Evolutionary conservation across 2,888 invertebrate genomes (phyloP), one percentile per base, ranked within the genome.

Genomic region (Synanthedon vespiformis): DNA sequence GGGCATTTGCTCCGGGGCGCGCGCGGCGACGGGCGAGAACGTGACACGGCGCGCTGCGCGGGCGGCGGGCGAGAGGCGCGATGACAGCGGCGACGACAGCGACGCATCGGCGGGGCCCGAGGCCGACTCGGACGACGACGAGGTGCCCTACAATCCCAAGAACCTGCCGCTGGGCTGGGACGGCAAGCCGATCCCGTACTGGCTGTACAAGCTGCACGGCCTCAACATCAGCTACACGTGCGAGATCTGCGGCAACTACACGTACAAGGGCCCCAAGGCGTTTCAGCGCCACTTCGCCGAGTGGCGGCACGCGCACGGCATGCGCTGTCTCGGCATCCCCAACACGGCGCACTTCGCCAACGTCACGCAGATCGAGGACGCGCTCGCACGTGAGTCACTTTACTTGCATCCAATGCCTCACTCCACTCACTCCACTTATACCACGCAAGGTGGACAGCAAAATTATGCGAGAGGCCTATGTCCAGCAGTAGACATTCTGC

Each of bases 271-370:
- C 0, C 99, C 99, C 0, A 99, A 99, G 80, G 99, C 99, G 16
- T 99, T 99, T 82, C 99, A 99, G 78, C 90, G 98, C 50, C 99
- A 99, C 83, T 99, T 99, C 88, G 98, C 99, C 0, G 95, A 94
- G 74, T 95, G 95, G 94, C 85, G 94, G 22, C 94, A 94, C 68
- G 94, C 94, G 11, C 94, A 94, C 75, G 99, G 99, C 40, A 99
- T 99, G 99, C 89, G 98, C 18, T 99, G 99, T 74, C 89, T 99
- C 13, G 99, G 99, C 5, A 99, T 99, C 63, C 99, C 99, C 0
- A 99, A 99, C 79, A 99, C 99, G 0, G 99, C 99, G 0, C 99
- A 99, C 87, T 99, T 99, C 86, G 99, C 99, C 0, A 99, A 99
- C 78, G 99, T 99, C 41, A 99, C 99, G 1, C 96, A 97, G 74